These are phyloP conservation scores for Amblyjoppa proteus DNA, from an alignment of 2,888 invertebrate species.

Conservation along the genomic window DNA sequence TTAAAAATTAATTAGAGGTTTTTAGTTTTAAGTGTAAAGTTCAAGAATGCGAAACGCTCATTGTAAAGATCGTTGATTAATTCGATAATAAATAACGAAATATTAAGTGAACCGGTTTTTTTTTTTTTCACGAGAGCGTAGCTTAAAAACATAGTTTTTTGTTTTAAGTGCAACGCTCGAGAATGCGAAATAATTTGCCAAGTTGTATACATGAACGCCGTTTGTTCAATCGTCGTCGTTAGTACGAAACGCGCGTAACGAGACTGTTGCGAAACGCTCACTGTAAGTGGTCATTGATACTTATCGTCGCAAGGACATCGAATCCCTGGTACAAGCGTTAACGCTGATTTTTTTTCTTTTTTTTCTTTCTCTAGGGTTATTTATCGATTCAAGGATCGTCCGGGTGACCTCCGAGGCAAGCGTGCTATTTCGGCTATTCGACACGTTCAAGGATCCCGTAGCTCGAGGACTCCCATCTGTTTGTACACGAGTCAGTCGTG, in stretches of 20 bases:
- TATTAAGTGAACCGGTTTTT: background rate
- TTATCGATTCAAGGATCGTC: slow-evolving; percentile 6
- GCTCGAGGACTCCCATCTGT: background rate
- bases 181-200: background rate
- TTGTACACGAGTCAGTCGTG: background rate
- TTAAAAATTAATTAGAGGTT: too few species aligned
- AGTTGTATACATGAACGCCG: background rate
- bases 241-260: slow-evolving; percentile 39
- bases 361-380: background rate
- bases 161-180: background rate
- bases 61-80: background rate
- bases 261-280: slow-evolving; percentile 51
- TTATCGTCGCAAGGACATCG: slow-evolving; percentile 38
- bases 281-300: slow-evolving; percentile 54
- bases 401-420: background rate
- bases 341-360: slow-evolving; percentile 3
- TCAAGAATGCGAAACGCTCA: too few species aligned
- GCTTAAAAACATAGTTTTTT: background rate
- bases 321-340: background rate
- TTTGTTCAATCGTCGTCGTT: slow-evolving; percentile 40
- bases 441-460: background rate
- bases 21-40: too few species aligned
- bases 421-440: background rate
- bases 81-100: background rate
- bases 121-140: background rate